phyloP scores from a whole-genome alignment of 2,888 invertebrate genomes.

The Pediacus dermestoides region DNA sequence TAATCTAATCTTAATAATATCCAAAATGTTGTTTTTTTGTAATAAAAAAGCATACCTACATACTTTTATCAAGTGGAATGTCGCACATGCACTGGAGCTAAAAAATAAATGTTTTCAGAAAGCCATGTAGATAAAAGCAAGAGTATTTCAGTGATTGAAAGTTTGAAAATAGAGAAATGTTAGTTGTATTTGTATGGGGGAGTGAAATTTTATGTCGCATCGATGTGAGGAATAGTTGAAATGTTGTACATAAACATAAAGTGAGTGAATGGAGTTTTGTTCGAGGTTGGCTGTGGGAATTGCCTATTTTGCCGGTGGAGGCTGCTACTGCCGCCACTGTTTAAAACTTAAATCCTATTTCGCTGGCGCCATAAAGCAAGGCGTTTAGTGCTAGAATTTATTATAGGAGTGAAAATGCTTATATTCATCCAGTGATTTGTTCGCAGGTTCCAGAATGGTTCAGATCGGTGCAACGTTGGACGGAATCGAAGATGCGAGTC shows the following conservation, averaged over 20 bases:
- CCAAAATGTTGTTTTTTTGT: too few species aligned
- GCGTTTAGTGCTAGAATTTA: slow-evolving; percentile 30
- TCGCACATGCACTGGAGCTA: too few species aligned
- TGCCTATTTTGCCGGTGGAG: slow-evolving; percentile 23
- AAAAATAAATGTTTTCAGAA: too few species aligned
- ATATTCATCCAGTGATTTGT: slow-evolving; percentile 34
- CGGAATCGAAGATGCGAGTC: slow-evolving; percentile 40
- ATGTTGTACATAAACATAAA: slow-evolving; percentile 11
- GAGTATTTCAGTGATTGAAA: too few species aligned
- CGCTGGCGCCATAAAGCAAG: slow-evolving; percentile 29
- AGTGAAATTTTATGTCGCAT: slow-evolving; percentile 3
- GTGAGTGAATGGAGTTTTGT: slow-evolving; percentile 11
- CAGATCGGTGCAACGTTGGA: slow-evolving; percentile 41
- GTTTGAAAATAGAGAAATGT: too few species aligned
- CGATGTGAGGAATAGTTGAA: slow-evolving; percentile 13
- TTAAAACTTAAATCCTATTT: slow-evolving; percentile 32
- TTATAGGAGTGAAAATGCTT: slow-evolving; percentile 29
- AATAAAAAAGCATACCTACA: too few species aligned
- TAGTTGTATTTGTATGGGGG: too few species aligned
- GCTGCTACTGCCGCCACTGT: slow-evolving; percentile 27
- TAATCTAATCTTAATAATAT: too few species aligned
- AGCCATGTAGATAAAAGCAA: too few species aligned
- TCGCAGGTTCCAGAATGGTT: slow-evolving; percentile 46
- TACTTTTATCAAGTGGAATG: too few species aligned
- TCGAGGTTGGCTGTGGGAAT: slow-evolving; percentile 10